A percentile compares a stretch with the other conserved stretches of the same genome.
These are phyloP conservation scores for Mythimna vitellina DNA, from an alignment of 2,888 invertebrate species.

Conservation along the genomic window DNA sequence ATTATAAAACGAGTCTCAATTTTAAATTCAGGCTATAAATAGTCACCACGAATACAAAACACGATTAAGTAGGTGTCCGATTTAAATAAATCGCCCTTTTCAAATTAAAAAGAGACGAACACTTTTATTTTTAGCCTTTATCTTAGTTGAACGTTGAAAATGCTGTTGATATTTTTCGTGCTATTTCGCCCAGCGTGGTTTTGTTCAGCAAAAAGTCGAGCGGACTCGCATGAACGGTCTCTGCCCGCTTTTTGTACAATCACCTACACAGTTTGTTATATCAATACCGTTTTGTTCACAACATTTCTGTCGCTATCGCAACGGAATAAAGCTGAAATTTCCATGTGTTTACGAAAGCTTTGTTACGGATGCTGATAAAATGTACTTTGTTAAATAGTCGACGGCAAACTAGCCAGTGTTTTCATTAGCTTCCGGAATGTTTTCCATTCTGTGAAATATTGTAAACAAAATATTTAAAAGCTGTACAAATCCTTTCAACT, in stretches of 20 bases:
- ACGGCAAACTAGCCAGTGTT: slow-evolving; percentile 63
- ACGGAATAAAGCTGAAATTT: slow-evolving; percentile 46
- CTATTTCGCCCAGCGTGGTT: slow-evolving; percentile 69
- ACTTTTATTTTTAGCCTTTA: slow-evolving; percentile 41
- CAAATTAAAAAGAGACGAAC: slow-evolving; percentile 44
- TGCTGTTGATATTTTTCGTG: slow-evolving; percentile 70
- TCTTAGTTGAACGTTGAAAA: slow-evolving; percentile 58
- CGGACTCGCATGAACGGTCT: slow-evolving; percentile 68
- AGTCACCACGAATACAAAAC: slow-evolving; percentile 30
- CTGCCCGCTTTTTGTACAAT: slow-evolving; percentile 70
- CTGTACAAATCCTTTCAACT: background rate
- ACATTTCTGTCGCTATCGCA: slow-evolving; percentile 32
- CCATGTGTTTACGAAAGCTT: slow-evolving; percentile 21
- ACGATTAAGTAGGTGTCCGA: slow-evolving; percentile 49
- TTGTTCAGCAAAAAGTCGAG: slow-evolving; percentile 70
- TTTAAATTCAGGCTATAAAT: slow-evolving; percentile 26
- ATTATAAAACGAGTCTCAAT: slow-evolving; percentile 10
- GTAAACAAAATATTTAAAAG: slow-evolving; percentile 44
- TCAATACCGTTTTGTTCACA: slow-evolving; percentile 43
- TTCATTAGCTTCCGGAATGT: slow-evolving; percentile 64
- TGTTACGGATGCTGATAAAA: slow-evolving; percentile 61
- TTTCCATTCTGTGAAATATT: slow-evolving; percentile 62
- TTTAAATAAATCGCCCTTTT: slow-evolving; percentile 53
- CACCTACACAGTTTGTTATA: slow-evolving; percentile 65
- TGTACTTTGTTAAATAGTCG: slow-evolving; percentile 65